Evolutionary conservation across 2,888 invertebrate genomes (phyloP).

Genomic region (Cephalotes varians): DNA sequence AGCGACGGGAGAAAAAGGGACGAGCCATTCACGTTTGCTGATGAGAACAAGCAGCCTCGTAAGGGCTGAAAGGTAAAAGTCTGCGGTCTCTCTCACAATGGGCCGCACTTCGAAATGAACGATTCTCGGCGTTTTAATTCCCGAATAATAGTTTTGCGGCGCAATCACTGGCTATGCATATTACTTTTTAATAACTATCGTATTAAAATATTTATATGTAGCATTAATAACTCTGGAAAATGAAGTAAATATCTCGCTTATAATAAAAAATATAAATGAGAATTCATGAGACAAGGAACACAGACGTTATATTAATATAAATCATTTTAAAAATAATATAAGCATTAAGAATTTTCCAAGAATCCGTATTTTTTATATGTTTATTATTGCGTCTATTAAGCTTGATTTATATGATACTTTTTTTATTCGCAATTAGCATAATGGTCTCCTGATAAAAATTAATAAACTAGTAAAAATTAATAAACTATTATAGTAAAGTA

Average conservation of each 20-base stretch:
- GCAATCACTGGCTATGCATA: constrained; percentile 4
- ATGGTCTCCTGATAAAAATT: too few relatives aligned
- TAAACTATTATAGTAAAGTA: too few relatives aligned
- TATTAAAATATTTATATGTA: constrained; percentile 8
- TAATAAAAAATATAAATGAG: not conserved
- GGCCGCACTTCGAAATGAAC: constrained; percentile 31
- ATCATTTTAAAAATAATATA: not conserved
- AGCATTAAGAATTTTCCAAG: not conserved
- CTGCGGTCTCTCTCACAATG: constrained; percentile 57
- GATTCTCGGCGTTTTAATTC: constrained; percentile 47
- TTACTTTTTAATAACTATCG: not conserved
- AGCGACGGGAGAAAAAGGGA: constrained; percentile 61
- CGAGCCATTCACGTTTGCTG: constrained; percentile 73
- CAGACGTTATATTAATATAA: not conserved
- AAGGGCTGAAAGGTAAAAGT: constrained; percentile 76
- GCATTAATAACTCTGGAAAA: not conserved
- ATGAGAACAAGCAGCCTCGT: constrained; percentile 67
- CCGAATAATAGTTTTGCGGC: constrained; percentile 35
- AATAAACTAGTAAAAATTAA: too few relatives aligned
- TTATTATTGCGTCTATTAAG: not conserved
- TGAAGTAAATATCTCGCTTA: not conserved
- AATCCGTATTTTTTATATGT: not conserved
- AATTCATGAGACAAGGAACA: not conserved
- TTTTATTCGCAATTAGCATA: too few relatives aligned
- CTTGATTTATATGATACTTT: too few relatives aligned